phyloP scores from a whole-genome alignment of 2,797 vertebrate species.

The Margarornis squamiger region DNA sequence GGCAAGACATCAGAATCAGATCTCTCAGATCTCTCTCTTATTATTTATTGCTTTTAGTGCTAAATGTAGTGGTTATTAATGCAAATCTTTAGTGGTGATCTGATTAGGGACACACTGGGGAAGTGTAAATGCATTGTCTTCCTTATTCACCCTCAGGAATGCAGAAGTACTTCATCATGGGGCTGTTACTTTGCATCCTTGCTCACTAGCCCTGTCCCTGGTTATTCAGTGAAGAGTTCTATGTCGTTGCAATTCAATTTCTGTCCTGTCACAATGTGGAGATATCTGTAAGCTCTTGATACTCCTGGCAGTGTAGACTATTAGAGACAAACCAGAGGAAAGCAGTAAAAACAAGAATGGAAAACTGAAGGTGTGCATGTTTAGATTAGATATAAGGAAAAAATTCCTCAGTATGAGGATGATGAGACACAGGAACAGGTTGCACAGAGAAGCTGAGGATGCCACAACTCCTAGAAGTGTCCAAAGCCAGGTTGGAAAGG shows the following conservation, averaged over 20 bases:
- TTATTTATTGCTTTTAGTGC: background rate
- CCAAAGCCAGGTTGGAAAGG: background rate
- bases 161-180: background rate
- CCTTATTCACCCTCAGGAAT: background rate
- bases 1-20: background rate
- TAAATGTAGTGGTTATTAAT: background rate
- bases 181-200: background rate
- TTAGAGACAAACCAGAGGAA: background rate
- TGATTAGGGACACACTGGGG: too few relatives aligned
- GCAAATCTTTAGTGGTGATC: background rate
- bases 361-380: background rate
- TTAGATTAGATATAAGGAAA: background rate
- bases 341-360: background rate
- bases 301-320: background rate
- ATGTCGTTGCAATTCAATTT: background rate
- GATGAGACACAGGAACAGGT: background rate
- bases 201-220: background rate
- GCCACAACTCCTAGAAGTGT: background rate
- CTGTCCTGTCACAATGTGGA: background rate
- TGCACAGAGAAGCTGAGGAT: background rate
- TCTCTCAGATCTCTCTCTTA: background rate
- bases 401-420: background rate
- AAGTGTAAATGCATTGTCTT: rapidly evolving
- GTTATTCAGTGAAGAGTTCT: background rate
- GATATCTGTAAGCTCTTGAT: background rate